Percentiles rank a stretch among this genome's conserved stretches.
phyloP scores from a whole-genome alignment of 1,140 invertebrate genomes.

The Prorops nasuta region DNA sequence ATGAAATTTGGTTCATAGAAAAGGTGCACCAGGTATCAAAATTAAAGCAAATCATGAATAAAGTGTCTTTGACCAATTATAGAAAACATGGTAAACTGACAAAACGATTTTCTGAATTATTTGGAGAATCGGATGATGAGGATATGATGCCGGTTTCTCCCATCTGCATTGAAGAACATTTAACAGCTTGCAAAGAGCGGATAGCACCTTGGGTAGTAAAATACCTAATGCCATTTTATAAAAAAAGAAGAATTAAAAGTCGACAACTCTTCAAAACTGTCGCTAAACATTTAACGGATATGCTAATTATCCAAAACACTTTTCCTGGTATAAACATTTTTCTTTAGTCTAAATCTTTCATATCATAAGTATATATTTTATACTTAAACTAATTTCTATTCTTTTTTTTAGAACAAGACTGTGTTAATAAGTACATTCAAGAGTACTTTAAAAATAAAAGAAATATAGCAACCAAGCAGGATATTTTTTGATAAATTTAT shows the following conservation, averaged over 20 bases:
- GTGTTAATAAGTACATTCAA: slow-evolving; percentile 34
- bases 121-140: slow-evolving; percentile 38
- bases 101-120: slow-evolving; percentile 29
- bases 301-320: slow-evolving; percentile 41
- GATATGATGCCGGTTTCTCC: slow-evolving; percentile 40
- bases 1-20: slow-evolving; percentile 41
- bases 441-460: slow-evolving; percentile 38
- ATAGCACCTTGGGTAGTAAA: slow-evolving; percentile 55
- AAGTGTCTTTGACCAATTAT: slow-evolving; percentile 37
- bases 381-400: slow-evolving; percentile 12
- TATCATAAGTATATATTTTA: neutral
- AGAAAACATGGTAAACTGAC: slow-evolving; percentile 32
- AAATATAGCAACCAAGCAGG: slow-evolving; percentile 33
- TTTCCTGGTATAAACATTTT: slow-evolving; percentile 34
- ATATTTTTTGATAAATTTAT: slow-evolving; percentile 33
- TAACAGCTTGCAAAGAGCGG: slow-evolving; percentile 41
- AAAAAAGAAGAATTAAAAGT: slow-evolving; percentile 52
- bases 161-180: slow-evolving; percentile 41
- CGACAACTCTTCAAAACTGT: slow-evolving; percentile 55
- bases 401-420: slow-evolving; percentile 34
- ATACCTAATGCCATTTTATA: slow-evolving; percentile 60
- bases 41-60: slow-evolving; percentile 33
- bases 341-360: neutral
- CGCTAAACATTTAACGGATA: slow-evolving; percentile 48
- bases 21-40: slow-evolving; percentile 36